Conservation (phyloP, 2,113 vertebrate species). For the Takifugu flavidus region DNA sequence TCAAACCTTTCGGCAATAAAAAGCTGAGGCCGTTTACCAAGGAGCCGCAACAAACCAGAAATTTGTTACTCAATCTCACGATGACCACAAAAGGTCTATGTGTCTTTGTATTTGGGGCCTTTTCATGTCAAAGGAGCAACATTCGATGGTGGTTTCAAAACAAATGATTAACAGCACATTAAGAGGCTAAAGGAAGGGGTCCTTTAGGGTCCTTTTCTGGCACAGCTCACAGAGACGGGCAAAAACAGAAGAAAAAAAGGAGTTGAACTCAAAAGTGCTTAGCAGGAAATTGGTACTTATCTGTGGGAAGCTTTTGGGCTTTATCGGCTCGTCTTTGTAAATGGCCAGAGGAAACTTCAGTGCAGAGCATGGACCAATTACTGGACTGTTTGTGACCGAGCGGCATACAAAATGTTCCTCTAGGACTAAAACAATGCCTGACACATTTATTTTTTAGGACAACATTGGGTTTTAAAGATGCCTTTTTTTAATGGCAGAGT, state of each 20-base stretch:
- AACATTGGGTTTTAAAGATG: constrained; percentile 8
- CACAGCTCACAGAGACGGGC: constrained; percentile 30
- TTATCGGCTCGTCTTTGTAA: constrained; percentile 44
- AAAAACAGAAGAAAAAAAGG: constrained; percentile 36
- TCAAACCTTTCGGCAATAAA: constrained; percentile 14
- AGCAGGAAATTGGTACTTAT: constrained; percentile 71
- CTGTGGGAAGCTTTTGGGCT: constrained; percentile 54
- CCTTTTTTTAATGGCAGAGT: constrained; percentile 25
- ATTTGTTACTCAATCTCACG: background rate
- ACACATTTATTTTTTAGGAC: constrained; percentile 1
- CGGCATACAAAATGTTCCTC: constrained; percentile 17
- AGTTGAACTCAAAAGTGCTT: constrained; percentile 47
- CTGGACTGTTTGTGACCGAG: constrained; percentile 40
- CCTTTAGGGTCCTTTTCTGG: constrained; percentile 30
- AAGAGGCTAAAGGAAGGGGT: constrained; percentile 21
- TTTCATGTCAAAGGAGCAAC: constrained; percentile 25
- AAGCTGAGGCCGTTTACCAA: constrained; percentile 26
- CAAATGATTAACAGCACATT: constrained; percentile 32
- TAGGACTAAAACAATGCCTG: constrained; percentile 1
- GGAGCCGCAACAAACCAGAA: constrained; percentile 4
- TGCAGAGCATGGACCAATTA: constrained; percentile 42
- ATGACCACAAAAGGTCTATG: constrained; percentile 10
- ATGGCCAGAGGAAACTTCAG: constrained; percentile 53
- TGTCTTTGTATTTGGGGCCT: constrained; percentile 13
- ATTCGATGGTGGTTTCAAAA: constrained; percentile 21